Evolutionary conservation across 2,113 vertebrate species (phyloP), one percentile per base, ranked within the genome.

Genomic region (Callaeas wilsoni): DNA sequence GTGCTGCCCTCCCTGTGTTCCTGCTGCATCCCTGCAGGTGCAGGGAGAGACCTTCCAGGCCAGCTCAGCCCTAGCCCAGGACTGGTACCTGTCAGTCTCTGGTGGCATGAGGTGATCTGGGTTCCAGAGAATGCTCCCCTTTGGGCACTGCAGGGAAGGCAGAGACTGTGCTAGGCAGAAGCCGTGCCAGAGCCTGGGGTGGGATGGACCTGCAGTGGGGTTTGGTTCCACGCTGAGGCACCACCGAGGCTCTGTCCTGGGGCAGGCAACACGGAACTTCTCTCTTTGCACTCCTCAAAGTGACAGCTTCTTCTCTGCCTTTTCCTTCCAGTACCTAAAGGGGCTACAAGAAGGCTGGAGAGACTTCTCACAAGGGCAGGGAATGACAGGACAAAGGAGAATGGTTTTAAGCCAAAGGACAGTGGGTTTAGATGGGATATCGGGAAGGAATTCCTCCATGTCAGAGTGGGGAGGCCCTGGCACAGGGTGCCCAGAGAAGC

Each of bases 241-340:
- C 9, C 63, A 33, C 11, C 0, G 0, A 30, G 57, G 68, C 70
- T n/a, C 16, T 18, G 3, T 10, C 0, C 0, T 30, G n/a, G 65
- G 47, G 41, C 53, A 47, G 65, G 18, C 37, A 37, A 11, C 0
- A 6, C 32, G 29, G 26, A 79, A 42, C 25, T 25, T 18, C 5
- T 26, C 20, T 30, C 76, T 65, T 47, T 21, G 7, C 25, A 3
- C 10, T 30, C 49, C 33, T 57, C 59, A n/a, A 55, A 84, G 33
- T 11, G n/a, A 41, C 59, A 77, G 32, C 15, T 44, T 5, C 37
- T 73, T 14, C n/a, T 75, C 27, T 18, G 55, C 12, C 47, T 62
- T n/a, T 55, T 30, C 23, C 26, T 49, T 42, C 22, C 71, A 35
- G 25, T 19, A 32, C 41, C 53, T 33, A 55, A 41, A 76, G 41